Evolutionary conservation across 2,888 invertebrate genomes (phyloP), one percentile per base, ranked within the genome.

Genomic region (Hydrotaea diabolus): DNA sequence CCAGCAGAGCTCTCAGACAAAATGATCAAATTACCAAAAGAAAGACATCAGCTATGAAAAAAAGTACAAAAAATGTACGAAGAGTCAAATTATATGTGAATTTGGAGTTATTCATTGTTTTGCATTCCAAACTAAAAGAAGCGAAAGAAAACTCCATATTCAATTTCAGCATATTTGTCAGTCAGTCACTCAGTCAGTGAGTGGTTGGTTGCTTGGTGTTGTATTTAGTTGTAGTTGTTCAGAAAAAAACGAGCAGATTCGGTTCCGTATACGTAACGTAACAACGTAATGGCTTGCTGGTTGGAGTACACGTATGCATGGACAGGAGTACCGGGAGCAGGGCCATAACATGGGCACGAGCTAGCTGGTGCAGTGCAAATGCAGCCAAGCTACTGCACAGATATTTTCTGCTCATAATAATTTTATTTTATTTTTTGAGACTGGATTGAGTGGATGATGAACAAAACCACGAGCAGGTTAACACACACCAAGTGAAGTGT

Each of bases 261-360:
- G 39, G 73, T 83, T 83, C 83, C 83, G 83, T 74, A 80, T 80
- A 83, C 80, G 83, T 80, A 83, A 80, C 53, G 46, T 69, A 69
- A 23, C 66, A 66, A 66, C 66, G 43, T 66, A 66, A 66, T 66
- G 66, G 31, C 2, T 15, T 15, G 15, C 49, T 49, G 49, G 39
- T 36, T 36, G n/a, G n/a, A n/a, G n/a, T n/a, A n/a, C n/a, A n/a
- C n/a, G n/a, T n/a, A n/a, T 31, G 39, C 9, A 39, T 39, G 13
- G 4, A 39, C 1, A 39, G 13, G 39, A 39, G 39, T 39, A 36
- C 9, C 39, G 31, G 7, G 31, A 4, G 7, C 31, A 7, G 7
- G 31, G 2, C 3, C 31, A 31, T 31, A 7, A 3, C 39, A 39
- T 39, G 39, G 31, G n/a, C 31, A 2, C 31, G 31, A n/a, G 31